These are phyloP conservation scores for Alosa sapidissima DNA, from an alignment of 2,797 vertebrate genomes.

Conservation along the genomic window DNA sequence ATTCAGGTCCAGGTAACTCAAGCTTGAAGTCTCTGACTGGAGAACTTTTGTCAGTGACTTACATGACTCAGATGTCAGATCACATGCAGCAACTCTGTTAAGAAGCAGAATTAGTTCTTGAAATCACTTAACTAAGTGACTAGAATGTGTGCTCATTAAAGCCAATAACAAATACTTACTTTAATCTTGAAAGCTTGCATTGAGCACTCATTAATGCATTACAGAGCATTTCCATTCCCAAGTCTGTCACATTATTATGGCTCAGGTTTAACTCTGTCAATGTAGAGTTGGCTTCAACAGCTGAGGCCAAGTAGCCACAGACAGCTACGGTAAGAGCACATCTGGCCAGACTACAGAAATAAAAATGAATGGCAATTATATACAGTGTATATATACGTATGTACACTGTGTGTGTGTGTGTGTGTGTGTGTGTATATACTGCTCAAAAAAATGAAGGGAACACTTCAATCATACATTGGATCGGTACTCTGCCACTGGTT, in stretches of 20 bases:
- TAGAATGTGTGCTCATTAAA: neutral
- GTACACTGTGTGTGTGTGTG: too few relatives aligned
- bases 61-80: neutral
- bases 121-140: neutral
- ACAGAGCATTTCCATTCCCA: constrained; percentile 1
- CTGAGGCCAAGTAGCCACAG: neutral
- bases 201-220: neutral
- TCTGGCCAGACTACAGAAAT: neutral
- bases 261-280: neutral
- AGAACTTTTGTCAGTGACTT: neutral
- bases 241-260: neutral
- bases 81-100: neutral
- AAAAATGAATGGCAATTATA: neutral
- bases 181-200: neutral
- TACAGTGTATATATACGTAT: too few relatives aligned
- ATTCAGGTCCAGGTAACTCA: neutral
- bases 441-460: too few relatives aligned
- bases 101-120: neutral
- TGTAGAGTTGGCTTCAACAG: neutral
- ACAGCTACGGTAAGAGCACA: neutral
- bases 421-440: too few relatives aligned
- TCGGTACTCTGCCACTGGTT: too few relatives aligned
- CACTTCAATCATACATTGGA: too few relatives aligned
- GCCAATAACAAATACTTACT: neutral
- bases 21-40: neutral